These are phyloP conservation scores for Rhincodon typus DNA, from an alignment of 2,797 vertebrate genomes.

Conservation along the genomic window DNA sequence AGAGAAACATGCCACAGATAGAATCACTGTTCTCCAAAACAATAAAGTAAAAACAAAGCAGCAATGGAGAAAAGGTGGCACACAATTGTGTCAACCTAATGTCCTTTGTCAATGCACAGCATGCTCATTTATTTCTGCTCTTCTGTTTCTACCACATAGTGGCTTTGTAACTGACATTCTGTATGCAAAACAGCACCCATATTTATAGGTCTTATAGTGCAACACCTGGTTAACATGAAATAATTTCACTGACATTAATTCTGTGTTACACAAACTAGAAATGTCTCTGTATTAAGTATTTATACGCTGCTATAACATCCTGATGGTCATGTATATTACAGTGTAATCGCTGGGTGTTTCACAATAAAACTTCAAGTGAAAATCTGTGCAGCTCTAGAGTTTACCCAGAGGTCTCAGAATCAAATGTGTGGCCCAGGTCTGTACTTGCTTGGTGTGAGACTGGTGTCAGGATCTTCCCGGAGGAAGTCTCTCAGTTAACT, in stretches of 20 bases:
- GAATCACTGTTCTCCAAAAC: neutral
- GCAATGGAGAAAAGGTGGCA: neutral
- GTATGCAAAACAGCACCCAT: neutral
- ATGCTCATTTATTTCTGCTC: neutral
- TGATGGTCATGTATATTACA: neutral
- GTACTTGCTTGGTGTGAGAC: neutral
- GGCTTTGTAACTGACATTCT: neutral
- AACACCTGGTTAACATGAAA: conserved; percentile 14
- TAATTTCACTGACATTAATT: neutral
- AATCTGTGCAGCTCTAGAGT: neutral
- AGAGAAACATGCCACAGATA: neutral
- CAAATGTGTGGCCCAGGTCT: neutral
- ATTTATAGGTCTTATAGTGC: neutral
- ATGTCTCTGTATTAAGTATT: neutral
- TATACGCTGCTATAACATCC: neutral
- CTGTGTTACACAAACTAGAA: neutral
- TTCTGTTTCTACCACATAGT: neutral
- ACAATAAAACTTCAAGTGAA: neutral
- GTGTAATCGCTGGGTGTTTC: neutral
- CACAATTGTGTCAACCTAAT: neutral
- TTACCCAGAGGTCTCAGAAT: neutral
- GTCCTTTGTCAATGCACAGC: neutral
- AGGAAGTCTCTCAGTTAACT: neutral
- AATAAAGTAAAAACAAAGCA: neutral
- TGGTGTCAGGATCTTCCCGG: neutral